phyloP scores from a whole-genome alignment of 1,140 invertebrate species.

The Halesus radiatus region DNA sequence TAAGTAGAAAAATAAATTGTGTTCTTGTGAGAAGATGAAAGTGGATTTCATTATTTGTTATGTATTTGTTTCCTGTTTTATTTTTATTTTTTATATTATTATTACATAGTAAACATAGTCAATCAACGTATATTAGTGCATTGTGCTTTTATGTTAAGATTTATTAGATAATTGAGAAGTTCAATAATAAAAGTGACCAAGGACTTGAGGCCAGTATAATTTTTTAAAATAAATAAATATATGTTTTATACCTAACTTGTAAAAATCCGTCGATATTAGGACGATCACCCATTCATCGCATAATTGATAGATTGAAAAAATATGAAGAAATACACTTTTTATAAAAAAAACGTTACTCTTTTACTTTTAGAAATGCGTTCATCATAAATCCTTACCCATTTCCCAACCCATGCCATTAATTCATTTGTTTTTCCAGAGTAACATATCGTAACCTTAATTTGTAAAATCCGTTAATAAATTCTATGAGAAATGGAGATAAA shows the following conservation, averaged over 20 bases:
- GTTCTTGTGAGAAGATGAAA: slow-evolving; percentile 13
- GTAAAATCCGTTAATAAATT: no score
- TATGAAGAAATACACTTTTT: slow-evolving; percentile 33
- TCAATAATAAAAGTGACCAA: background rate
- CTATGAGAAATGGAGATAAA: no score
- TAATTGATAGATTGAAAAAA: slow-evolving; percentile 31
- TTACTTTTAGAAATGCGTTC: no score
- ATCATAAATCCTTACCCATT: no score
- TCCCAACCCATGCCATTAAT: no score
- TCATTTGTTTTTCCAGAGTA: no score
- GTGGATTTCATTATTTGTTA: background rate
- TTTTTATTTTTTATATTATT: slow-evolving; percentile 5
- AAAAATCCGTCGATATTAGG: slow-evolving; percentile 18
- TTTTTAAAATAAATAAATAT: slow-evolving; percentile 29
- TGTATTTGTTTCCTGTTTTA: slow-evolving; percentile 12
- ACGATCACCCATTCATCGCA: slow-evolving; percentile 23
- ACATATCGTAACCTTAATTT: no score
- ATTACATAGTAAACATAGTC: slow-evolving; percentile 21
- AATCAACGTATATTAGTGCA: slow-evolving; percentile 17
- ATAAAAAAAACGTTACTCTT: background rate
- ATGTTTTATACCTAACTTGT: slow-evolving; percentile 38
- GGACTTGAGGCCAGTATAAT: slow-evolving; percentile 42
- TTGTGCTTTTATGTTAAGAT: slow-evolving; percentile 21
- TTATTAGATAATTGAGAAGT: slow-evolving; percentile 9
- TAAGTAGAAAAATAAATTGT: slow-evolving; percentile 29